A percentile compares a stretch with the other conserved stretches of the same genome.
Conservation (phyloP, 2,888 invertebrate species). For the Spilarctia lutea region DNA sequence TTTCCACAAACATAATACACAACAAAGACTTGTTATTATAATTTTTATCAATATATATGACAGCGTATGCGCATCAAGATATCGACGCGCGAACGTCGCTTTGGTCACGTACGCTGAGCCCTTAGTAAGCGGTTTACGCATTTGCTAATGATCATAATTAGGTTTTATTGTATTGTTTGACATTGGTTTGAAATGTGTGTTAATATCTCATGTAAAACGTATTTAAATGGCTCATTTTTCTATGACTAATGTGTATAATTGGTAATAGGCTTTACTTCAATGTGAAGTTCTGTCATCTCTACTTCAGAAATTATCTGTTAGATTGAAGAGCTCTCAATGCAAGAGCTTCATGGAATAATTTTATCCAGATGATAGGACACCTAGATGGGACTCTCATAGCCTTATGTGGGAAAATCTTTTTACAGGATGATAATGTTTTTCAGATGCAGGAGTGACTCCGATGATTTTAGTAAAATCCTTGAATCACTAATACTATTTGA, state of each 20-base stretch:
- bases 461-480: too few relatives aligned
- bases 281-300: neutral
- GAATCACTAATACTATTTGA: too few relatives aligned
- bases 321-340: neutral
- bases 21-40: slow-evolving; percentile 18
- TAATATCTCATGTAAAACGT: neutral
- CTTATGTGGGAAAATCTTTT: too few relatives aligned
- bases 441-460: too few relatives aligned
- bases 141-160: slow-evolving; percentile 6
- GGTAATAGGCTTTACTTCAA: neutral
- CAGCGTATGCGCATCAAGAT: slow-evolving; percentile 33
- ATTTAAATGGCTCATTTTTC: neutral
- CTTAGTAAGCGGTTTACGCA: slow-evolving; percentile 19
- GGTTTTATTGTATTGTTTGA: neutral
- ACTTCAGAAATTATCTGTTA: too few relatives aligned
- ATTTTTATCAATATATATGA: slow-evolving; percentile 33
- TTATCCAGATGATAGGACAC: too few relatives aligned
- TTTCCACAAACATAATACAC: neutral
- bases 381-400: too few relatives aligned
- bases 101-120: slow-evolving; percentile 50
- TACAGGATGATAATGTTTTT: too few relatives aligned
- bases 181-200: neutral
- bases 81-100: slow-evolving; percentile 45
- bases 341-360: neutral
- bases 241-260: neutral